Evolutionary conservation across 2,797 vertebrate species (phyloP).

Genomic region (Microctenopoma lineatum): DNA sequence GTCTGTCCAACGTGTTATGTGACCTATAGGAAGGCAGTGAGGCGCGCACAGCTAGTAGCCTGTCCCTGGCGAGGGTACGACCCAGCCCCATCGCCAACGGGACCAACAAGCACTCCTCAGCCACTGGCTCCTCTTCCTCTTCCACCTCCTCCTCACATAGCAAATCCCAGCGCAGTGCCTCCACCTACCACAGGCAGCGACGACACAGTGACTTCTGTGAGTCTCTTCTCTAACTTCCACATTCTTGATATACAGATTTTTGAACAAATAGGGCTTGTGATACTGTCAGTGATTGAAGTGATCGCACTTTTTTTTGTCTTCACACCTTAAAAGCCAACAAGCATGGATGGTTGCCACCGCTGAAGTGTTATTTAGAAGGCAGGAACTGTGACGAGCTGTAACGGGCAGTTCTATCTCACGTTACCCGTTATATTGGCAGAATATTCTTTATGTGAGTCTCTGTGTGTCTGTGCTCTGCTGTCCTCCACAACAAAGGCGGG

Average conservation of each 20-base stretch:
- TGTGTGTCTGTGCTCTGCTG: slow-evolving; percentile 69
- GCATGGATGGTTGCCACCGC: too few species aligned
- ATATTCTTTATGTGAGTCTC: slow-evolving; percentile 73
- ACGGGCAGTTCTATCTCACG: not conserved
- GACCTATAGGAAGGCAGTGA: slow-evolving; percentile 86
- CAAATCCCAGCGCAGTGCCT: slow-evolving; percentile 90
- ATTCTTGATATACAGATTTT: not conserved
- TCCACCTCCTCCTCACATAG: slow-evolving; percentile 86
- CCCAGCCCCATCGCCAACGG: slow-evolving; percentile 91
- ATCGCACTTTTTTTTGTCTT: not conserved
- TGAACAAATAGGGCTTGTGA: too few species aligned
- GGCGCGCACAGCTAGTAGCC: slow-evolving; percentile 84
- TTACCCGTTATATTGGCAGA: slow-evolving; percentile 29
- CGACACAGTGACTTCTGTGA: slow-evolving; percentile 96
- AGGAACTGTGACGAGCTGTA: not conserved
- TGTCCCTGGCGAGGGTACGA: slow-evolving; percentile 91
- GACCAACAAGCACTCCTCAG: slow-evolving; percentile 86
- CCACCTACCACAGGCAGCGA: slow-evolving; percentile 93
- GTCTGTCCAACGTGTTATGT: not conserved
- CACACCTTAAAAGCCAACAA: not conserved
- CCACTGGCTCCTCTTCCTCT: slow-evolving; percentile 82
- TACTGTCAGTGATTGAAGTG: not conserved
- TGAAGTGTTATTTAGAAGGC: not conserved
- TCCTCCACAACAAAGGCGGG: slow-evolving; percentile 88
- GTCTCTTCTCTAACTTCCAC: slow-evolving; percentile 64